Evolutionary conservation across 1,140 invertebrate species (phyloP), one percentile per base, ranked within the genome.

Genomic region (Ceratina japonica): DNA sequence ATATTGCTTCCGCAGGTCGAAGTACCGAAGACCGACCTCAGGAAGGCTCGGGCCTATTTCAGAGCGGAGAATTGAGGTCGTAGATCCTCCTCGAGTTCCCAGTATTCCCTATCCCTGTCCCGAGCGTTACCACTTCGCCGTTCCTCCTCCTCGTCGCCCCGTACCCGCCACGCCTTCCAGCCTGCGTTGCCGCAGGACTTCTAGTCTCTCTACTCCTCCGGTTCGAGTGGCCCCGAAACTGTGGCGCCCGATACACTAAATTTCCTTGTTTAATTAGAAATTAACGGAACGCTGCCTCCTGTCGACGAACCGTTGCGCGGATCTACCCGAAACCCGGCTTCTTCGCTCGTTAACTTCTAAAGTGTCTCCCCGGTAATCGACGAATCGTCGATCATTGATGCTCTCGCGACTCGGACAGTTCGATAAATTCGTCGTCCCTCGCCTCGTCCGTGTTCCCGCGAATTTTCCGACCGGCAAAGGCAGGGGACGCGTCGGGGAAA

Each of bases 1-100:
- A 87, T 87, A 88, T 88, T 82, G 82, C 84, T 88, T 86, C 87
- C 84, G 86, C 75, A 69, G 77, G 59, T 82, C 80, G 82, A 79
- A 84, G 77, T 70, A 84, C 77, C 84, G 61, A 81, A 84, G 70
- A 74, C 82, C 71, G 83, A 84, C 83, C 83, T 73, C 82, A 44
- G 70, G 69, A 81, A 78, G 79, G 70, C 84, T 72, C 79, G 75
- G 74, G 83, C 84, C 83, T 85, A 85, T 81, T 81, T 58, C 83
- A 69, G 72, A 69, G 52, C 77, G 51, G 66, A 70, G 77, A 84
- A 76, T 78, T 37, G 77, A 83, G 72, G 77, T 84, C 82, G 83
- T 84, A 84, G 62, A 84, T 84, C 74, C 82, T 73, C 27, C 83
- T 59, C 70, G 56, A 69, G 65, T 81, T 58, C 63, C 31, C 70